phyloP scores from a whole-genome alignment of 2,888 invertebrate genomes.

The Drosophila mulleri region DNA sequence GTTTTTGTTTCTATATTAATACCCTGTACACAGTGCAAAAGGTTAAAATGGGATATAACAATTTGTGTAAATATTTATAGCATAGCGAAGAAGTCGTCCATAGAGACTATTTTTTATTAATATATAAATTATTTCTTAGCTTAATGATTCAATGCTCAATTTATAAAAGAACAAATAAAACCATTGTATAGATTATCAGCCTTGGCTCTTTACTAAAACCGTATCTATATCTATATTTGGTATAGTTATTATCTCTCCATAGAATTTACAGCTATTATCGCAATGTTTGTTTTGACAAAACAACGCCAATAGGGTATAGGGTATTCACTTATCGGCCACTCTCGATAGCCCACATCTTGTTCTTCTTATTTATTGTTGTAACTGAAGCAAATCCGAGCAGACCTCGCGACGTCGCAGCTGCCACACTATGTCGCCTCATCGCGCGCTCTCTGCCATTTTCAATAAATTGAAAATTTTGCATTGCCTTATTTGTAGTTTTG shows the following conservation, averaged over 20 bases:
- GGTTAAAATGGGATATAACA: background rate
- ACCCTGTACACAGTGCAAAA: slow-evolving; percentile 13
- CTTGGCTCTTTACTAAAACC: too few relatives aligned
- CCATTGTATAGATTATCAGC: background rate
- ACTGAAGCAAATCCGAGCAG: slow-evolving; percentile 75
- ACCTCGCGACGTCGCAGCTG: slow-evolving; percentile 69
- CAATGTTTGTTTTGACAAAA: background rate
- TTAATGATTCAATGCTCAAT: background rate
- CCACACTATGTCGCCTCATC: slow-evolving; percentile 41
- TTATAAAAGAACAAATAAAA: background rate
- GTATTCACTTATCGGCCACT: slow-evolving; percentile 6
- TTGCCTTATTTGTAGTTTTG: slow-evolving; percentile 79
- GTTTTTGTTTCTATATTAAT: slow-evolving; percentile 17
- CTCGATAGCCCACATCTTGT: slow-evolving; percentile 23
- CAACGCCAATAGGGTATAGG: slow-evolving; percentile 3
- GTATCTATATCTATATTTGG: background rate
- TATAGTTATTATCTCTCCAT: background rate
- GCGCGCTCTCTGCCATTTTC: slow-evolving; percentile 56
- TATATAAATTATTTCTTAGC: background rate
- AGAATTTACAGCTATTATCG: background rate
- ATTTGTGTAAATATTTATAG: too few relatives aligned
- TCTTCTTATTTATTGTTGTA: slow-evolving; percentile 64
- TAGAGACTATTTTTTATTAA: background rate
- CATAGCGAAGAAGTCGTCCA: background rate
- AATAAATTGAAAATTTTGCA: slow-evolving; percentile 74